These are phyloP conservation scores for Phalacrocorax brasilianus DNA, from an alignment of 2,113 vertebrate genomes.

Conservation along the genomic window DNA sequence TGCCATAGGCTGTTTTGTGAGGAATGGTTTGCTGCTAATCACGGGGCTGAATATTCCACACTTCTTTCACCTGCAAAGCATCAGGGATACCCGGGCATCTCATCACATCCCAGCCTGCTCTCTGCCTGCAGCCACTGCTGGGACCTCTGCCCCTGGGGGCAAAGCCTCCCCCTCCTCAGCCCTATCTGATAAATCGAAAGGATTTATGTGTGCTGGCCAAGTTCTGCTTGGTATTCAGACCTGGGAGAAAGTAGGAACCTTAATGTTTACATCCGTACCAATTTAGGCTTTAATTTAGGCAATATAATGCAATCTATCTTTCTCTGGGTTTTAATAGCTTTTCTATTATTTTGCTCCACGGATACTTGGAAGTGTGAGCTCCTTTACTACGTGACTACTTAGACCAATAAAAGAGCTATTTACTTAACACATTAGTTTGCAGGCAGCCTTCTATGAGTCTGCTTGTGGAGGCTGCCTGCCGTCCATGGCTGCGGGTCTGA, in stretches of 20 bases:
- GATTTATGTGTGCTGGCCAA: background rate
- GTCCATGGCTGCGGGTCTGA: background rate
- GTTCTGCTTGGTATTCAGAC: conserved; percentile 3
- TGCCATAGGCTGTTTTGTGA: background rate
- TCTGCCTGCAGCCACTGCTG: background rate
- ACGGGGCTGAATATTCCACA: too few relatives aligned
- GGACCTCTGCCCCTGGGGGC: background rate
- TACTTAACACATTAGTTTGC: background rate
- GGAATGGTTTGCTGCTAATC: background rate
- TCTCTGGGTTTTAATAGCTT: conserved; percentile 8
- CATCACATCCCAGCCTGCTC: background rate
- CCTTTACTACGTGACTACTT: background rate
- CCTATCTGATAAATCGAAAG: background rate
- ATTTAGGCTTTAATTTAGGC: conserved; percentile 5
- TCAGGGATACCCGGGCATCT: background rate
- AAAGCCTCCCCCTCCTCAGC: background rate
- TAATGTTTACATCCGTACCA: background rate
- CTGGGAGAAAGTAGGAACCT: background rate
- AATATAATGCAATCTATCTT: conserved; percentile 17
- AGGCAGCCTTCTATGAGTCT: background rate
- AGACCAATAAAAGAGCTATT: conserved; percentile 1
- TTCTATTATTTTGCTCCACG: conserved; percentile 12
- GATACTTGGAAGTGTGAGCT: conserved; percentile 25
- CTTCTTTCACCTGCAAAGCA: background rate
- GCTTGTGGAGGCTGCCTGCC: background rate